Evolutionary conservation across 2,113 vertebrate genomes (phyloP).

Genomic region (Ahaetulla prasina): DNA sequence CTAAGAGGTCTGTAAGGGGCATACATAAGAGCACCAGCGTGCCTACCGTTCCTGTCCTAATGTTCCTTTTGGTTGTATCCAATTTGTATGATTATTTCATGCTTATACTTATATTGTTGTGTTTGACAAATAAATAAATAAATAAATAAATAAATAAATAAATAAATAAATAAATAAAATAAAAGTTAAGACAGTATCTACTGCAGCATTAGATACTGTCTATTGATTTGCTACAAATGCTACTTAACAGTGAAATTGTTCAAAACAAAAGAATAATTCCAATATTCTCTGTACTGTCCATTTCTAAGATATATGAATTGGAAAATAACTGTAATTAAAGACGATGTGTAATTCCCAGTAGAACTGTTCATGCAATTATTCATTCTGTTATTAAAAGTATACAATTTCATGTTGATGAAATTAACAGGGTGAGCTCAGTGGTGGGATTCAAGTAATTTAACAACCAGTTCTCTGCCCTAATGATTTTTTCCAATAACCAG

Average conservation of each 20-base stretch:
- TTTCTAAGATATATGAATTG: constrained; percentile 5
- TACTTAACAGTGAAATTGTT: neutral
- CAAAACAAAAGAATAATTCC: neutral
- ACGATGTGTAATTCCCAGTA: constrained; percentile 1
- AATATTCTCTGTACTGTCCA: neutral
- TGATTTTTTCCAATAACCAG: too few species aligned
- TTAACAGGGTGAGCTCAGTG: neutral
- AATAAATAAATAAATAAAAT: too few species aligned
- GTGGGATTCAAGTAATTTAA: too few species aligned
- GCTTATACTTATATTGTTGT: too few species aligned
- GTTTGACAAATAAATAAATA: too few species aligned
- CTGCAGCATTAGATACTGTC: neutral
- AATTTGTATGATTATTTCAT: too few species aligned
- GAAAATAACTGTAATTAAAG: constrained; percentile 20
- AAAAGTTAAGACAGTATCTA: neutral
- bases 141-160: too few species aligned
- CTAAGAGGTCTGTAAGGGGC: too few species aligned
- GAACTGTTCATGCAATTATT: constrained; percentile 5
- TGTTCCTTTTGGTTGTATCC: too few species aligned
- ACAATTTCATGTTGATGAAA: neutral
- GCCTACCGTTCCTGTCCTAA: too few species aligned
- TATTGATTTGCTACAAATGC: neutral
- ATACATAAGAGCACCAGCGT: too few species aligned
- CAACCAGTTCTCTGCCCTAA: too few species aligned
- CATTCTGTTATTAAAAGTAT: constrained; percentile 13